Percentiles rank a stretch among this genome's conserved stretches.
These are phyloP conservation scores for Drosophila lacertosa DNA, from an alignment of 1,140 invertebrate genomes.

Conservation along the genomic window DNA sequence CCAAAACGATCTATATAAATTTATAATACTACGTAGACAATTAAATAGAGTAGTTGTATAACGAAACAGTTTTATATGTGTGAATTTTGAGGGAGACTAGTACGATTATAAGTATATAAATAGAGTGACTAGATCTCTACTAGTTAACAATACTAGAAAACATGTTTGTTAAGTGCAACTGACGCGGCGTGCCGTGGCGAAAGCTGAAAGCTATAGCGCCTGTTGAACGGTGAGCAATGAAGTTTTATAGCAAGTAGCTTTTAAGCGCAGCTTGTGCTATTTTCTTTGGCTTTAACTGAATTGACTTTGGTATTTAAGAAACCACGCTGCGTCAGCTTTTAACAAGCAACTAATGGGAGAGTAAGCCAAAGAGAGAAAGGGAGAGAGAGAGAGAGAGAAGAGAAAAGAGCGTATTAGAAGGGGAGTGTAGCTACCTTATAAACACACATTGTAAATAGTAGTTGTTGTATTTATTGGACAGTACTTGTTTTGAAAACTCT, in stretches of 20 bases:
- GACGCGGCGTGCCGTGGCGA: background rate
- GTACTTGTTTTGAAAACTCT: background rate
- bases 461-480: slow-evolving; percentile 33
- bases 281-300: background rate
- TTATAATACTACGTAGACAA: slow-evolving; percentile 6
- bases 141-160: slow-evolving; percentile 17
- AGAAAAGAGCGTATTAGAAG: too few species aligned
- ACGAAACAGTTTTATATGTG: slow-evolving; percentile 6
- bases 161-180: background rate
- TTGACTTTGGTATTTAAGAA: background rate
- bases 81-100: slow-evolving; percentile 10
- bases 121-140: background rate
- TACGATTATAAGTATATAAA: slow-evolving; percentile 4
- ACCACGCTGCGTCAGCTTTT: background rate
- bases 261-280: background rate
- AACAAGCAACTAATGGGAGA: slow-evolving; percentile 11
- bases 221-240: too few species aligned
- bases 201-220: too few species aligned
- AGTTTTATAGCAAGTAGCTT: slow-evolving; percentile 5
- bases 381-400: slow-evolving; percentile 4
- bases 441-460: slow-evolving; percentile 35
- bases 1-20: background rate
- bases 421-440: too few species aligned
- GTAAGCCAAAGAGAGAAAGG: background rate
- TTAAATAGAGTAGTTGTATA: slow-evolving; percentile 1